Evolutionary conservation across 2,113 vertebrate species (phyloP), one percentile per base, ranked within the genome.

Genomic region (Bubo scandiacus): DNA sequence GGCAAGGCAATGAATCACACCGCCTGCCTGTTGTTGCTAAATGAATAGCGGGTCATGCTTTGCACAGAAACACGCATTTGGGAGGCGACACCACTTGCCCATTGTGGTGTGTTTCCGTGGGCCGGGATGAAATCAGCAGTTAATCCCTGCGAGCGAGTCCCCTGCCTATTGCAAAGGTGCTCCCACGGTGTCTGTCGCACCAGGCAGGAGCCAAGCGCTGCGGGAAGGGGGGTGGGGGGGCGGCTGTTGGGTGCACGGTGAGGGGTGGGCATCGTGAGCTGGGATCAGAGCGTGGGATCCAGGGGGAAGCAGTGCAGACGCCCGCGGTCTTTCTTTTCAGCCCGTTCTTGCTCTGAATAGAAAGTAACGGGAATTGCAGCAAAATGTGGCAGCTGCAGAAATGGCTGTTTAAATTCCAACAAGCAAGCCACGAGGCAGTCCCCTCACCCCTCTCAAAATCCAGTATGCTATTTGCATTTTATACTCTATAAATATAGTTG

Each of bases 141-240:
- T 57, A 25, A 57, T 51, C 43, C 71, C 43, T 43, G 27, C 2
- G 1, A 73, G 40, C 1, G 5, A 42, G 14, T 55, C 14, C 47
- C 17, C 49, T 25, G 54, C 47, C 40, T 45, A 2, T 4, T 17
- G 57, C 9, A 13, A 7, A 57, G 32, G 30, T 29, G 40, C 40
- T 81, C 0, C 2, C 16, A 3, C 14, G 3, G 54, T 6, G 13
- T 59, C 42, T 16, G 13, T 23, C 14, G 0, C 1, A 4, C 3
- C 3, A 17, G 42, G 36, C 11, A 15, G 74, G 47, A 62, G 38
- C 52, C 43, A 16, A 8, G 45, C 1, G 5, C 38, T 52, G 36
- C 0, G 3, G 32, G 47, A 45, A 36, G 38, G 27, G 55, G 26
- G 25, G 9, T 5, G 55, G 32, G 20, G 18, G 40, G 47, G 47